Conservation (phyloP, 2,888 invertebrate genomes). For the Protonemura montana region DNA sequence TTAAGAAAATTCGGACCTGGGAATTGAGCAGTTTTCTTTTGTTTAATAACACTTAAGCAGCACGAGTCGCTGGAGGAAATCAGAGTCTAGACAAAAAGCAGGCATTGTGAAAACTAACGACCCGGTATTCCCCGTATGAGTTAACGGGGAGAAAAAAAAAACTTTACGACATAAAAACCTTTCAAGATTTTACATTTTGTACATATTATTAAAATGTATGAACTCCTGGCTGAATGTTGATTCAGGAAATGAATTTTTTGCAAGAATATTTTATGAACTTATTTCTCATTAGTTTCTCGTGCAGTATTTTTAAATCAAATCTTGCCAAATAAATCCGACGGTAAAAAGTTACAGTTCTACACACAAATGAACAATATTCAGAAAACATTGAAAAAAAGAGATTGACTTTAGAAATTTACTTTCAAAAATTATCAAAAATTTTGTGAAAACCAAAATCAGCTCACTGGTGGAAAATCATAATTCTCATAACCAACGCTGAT, state of each 20-base stretch:
- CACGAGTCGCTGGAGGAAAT: neutral
- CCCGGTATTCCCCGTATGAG: neutral
- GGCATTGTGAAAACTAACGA: conserved; percentile 12
- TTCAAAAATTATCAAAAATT: neutral
- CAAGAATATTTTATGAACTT: neutral
- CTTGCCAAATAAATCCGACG: neutral
- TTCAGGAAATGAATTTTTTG: conserved; percentile 5
- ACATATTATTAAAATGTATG: conserved; percentile 2
- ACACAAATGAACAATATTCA: neutral
- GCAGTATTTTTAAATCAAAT: conserved; percentile 7
- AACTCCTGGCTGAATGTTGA: conserved; percentile 7
- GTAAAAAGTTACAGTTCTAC: neutral
- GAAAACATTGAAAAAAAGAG: neutral
- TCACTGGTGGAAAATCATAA: neutral
- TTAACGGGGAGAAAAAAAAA: neutral
- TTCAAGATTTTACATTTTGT: conserved; percentile 12
- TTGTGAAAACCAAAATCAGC: neutral
- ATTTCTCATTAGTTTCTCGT: neutral
- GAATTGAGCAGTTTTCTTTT: conserved; percentile 12
- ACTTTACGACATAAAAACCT: neutral
- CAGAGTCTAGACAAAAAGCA: neutral
- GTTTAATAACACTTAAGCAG: neutral
- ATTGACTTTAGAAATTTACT: neutral
- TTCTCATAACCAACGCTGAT: neutral
- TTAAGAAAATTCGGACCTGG: conserved; percentile 7